phyloP scores from a whole-genome alignment of 2,797 vertebrate genomes.

The Varecia variegata region DNA sequence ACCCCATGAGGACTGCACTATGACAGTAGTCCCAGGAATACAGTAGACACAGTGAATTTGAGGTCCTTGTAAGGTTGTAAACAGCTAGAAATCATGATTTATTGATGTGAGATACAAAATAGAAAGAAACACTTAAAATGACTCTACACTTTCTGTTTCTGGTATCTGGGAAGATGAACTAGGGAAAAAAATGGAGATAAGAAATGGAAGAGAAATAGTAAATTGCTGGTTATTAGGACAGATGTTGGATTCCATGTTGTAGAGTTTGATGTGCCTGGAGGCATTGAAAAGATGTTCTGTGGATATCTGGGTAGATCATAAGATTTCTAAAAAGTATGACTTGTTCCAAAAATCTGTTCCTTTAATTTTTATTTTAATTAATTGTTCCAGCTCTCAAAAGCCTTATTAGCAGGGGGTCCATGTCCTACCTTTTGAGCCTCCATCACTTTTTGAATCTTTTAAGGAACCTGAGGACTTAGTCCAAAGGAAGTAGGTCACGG shows the following conservation, averaged over 20 bases:
- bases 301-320: not conserved
- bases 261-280: not conserved
- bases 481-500: not conserved
- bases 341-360: not conserved
- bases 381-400: not conserved
- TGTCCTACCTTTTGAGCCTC: not conserved
- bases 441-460: slow-evolving; percentile 18
- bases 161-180: not conserved
- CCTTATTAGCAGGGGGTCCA: not conserved
- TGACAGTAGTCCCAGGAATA: not conserved
- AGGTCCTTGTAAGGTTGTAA: slow-evolving; percentile 15
- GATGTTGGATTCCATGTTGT: not conserved
- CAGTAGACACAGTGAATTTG: not conserved
- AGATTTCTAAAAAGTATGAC: not conserved
- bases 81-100: not conserved
- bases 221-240: not conserved
- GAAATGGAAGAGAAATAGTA: not conserved
- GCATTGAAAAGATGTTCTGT: not conserved
- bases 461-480: not conserved
- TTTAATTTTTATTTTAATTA: slow-evolving; percentile 11
- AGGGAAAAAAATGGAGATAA: not conserved
- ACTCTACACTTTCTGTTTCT: not conserved
- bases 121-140: slow-evolving; percentile 5
- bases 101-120: not conserved
- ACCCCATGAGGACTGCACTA: not conserved